These are phyloP conservation scores for Prietella phreatophila DNA, from an alignment of 2,113 vertebrate species.

Conservation along the genomic window DNA sequence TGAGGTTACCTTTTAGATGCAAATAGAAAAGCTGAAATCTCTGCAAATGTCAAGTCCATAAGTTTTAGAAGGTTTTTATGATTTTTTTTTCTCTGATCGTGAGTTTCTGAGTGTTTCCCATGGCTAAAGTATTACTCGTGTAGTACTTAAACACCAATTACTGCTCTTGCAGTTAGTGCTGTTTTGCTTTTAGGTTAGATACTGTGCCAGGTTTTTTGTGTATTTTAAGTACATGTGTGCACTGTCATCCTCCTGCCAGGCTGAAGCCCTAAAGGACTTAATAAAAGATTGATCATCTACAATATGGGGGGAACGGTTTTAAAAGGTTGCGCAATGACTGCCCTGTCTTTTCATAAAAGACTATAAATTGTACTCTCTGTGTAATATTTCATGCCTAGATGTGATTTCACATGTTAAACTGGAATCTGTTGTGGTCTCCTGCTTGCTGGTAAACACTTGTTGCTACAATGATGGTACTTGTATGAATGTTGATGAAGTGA, in stretches of 20 bases:
- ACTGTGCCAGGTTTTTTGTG: neutral
- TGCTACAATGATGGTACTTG: slow-evolving; percentile 22
- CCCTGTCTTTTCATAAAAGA: neutral
- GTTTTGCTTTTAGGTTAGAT: neutral
- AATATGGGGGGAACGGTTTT: neutral
- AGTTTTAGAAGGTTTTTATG: neutral
- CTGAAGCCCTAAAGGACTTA: neutral
- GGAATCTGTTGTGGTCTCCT: slow-evolving; percentile 16
- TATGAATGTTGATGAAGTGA: slow-evolving; percentile 13
- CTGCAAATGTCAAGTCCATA: slow-evolving; percentile 23
- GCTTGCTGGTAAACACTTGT: slow-evolving; percentile 33
- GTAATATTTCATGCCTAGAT: neutral
- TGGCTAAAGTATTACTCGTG: neutral
- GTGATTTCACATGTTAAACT: neutral
- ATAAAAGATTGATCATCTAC: neutral
- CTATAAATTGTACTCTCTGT: neutral
- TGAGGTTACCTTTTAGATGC: neutral
- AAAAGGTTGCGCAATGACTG: neutral
- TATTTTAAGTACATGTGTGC: neutral
- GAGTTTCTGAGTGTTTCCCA: neutral
- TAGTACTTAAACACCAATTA: neutral
- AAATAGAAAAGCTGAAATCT: neutral
- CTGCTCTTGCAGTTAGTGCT: neutral
- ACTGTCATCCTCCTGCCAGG: neutral
- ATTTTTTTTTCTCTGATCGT: neutral